These are phyloP conservation scores for rabbit (Oryctolagus cuniculus) DNA, from an alignment of 2,113 vertebrate genomes.

Conservation along the genomic window mOryCun1.1 NC_091435.1:112401501-112402000, in stretches of 20 bases:
- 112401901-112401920: too few species aligned
- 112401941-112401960: too few species aligned
- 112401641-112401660: slow-evolving; percentile 3
- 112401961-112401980: too few species aligned
- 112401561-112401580: neutral
- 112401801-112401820: neutral
- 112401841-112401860: neutral
- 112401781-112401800: slow-evolving; percentile 4
- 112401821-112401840: neutral
- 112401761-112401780: neutral
- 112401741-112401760: neutral
- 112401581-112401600: slow-evolving; percentile 10
- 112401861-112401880: neutral
- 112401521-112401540: neutral
- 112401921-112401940: too few species aligned
- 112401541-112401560: neutral
- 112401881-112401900: neutral
- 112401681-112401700: slow-evolving; percentile 2
- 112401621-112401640: neutral
- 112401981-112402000: too few species aligned
- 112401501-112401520: too few species aligned
- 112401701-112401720: neutral
- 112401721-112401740: slow-evolving; percentile 44
- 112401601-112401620: slow-evolving; percentile 32
- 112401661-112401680: neutral